Evolutionary conservation across 2,888 invertebrate species (phyloP), one percentile per base, ranked within the genome.

Genomic region (Bellardia pandia): DNA sequence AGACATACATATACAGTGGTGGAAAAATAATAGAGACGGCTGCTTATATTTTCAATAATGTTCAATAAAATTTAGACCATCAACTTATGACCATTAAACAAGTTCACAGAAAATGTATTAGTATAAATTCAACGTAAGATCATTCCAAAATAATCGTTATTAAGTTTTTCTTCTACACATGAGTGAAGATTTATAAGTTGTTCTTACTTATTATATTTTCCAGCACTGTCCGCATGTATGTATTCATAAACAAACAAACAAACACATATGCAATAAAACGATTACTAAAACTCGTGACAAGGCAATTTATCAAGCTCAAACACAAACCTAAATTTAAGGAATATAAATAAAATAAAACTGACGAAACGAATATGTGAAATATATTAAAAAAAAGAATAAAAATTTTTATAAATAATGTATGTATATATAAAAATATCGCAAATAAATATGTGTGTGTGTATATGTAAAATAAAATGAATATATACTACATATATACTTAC

Each of bases 251-350:
- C 7, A 58, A 23, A n/a, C 7, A 53, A 11, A 5, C n/a, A 33
- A 11, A 56, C 23, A 66, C 51, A 56, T 77, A 80, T 76, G 80
- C 86, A 88, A 86, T 83, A 82, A 79, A 79, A 68, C 84, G 88
- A 88, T 88, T 88, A 87, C 86, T 83, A 86, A 88, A 86, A 86
- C 75, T 88, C 90, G 89, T 92, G 92, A 92, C 92, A 92, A 90
- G 90, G 91, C 92, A 92, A 92, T 92, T 92, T 92, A 92, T 92
- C 92, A 92, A 87, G 81, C 92, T 91, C 89, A 89, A 88, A 85
- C 71, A 85, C 71, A 88, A 86, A 83, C 80, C 79, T 84, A 81
- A 81, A 83, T 81, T 86, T 81, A 71, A 64, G 82, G 45, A 83
- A 76, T 58, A 85, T 72, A 78, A 81, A 75, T 76, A 74, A 56